Evolutionary conservation across 2,797 vertebrate species (phyloP).

Genomic region (Channallabes apus): DNA sequence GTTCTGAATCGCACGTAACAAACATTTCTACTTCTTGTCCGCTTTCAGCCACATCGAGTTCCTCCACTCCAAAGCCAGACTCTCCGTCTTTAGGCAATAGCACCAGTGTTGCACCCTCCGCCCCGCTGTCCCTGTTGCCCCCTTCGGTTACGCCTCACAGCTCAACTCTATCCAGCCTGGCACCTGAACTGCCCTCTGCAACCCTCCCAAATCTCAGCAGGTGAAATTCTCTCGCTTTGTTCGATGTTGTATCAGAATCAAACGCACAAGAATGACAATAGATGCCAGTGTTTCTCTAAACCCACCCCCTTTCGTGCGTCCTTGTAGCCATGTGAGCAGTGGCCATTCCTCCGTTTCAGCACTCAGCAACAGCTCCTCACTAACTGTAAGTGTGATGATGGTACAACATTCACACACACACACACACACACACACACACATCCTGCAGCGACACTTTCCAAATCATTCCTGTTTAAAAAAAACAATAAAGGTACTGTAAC

Average conservation of each 20-base stretch:
- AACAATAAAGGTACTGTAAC: background rate
- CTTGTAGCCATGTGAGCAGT: conserved; percentile 80
- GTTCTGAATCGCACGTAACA: background rate
- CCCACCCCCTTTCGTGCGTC: conserved; percentile 58
- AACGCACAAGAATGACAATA: background rate
- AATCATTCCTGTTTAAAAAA: too few relatives aligned
- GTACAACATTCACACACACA: background rate
- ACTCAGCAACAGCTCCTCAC: conserved; percentile 77
- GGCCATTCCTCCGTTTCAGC: conserved; percentile 81
- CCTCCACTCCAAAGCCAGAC: conserved; percentile 85
- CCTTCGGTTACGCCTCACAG: conserved; percentile 75
- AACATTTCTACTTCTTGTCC: conserved; percentile 9
- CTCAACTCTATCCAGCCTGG: conserved; percentile 77
- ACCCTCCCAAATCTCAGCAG: conserved; percentile 87
- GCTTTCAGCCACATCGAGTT: conserved; percentile 78
- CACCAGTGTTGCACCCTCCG: conserved; percentile 74
- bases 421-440: conserved; percentile 7
- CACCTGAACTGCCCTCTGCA: conserved; percentile 80
- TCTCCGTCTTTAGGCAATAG: conserved; percentile 77
- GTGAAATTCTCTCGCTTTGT: conserved; percentile 62
- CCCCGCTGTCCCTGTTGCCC: conserved; percentile 76
- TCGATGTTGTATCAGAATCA: background rate
- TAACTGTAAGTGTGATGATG: conserved; percentile 77
- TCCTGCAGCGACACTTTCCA: background rate
- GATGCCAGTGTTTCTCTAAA: conserved; percentile 1